These are phyloP conservation scores for Pteronura brasiliensis DNA, from an alignment of 2,113 vertebrate genomes.

Conservation along the genomic window DNA sequence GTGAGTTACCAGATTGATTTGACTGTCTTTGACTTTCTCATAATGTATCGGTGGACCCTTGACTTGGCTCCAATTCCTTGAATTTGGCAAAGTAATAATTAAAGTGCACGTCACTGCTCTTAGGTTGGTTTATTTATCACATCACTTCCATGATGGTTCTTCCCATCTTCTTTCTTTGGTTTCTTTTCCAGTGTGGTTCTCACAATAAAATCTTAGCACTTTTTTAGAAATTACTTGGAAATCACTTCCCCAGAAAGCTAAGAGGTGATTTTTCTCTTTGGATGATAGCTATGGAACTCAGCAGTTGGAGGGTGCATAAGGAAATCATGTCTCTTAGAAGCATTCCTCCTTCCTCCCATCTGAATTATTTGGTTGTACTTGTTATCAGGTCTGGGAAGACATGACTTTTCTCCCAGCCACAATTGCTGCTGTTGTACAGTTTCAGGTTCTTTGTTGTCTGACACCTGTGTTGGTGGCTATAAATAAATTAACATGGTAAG, in stretches of 20 bases:
- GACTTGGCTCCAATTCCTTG: neutral
- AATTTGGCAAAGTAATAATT: neutral
- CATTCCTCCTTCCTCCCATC: neutral
- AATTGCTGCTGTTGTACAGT: neutral
- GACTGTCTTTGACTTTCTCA: conserved; percentile 7
- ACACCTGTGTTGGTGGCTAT: neutral
- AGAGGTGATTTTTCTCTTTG: neutral
- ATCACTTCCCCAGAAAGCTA: neutral
- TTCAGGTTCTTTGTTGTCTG: neutral
- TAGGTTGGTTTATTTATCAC: neutral
- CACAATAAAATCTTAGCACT: neutral
- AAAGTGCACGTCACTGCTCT: neutral
- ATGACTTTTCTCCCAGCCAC: neutral
- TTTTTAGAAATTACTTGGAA: neutral
- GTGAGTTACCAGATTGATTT: conserved; percentile 33
- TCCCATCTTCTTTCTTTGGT: neutral
- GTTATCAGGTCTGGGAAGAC: neutral
- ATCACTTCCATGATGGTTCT: neutral
- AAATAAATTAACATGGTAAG: neutral
- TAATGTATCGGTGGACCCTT: neutral
- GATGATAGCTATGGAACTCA: neutral
- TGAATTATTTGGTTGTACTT: neutral
- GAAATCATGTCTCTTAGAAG: neutral
- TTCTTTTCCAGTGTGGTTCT: neutral
- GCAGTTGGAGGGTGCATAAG: neutral